These are phyloP conservation scores for Brachionus asplanchnoidis DNA, from an alignment of 1,140 invertebrate genomes.

Conservation along the genomic window DNA sequence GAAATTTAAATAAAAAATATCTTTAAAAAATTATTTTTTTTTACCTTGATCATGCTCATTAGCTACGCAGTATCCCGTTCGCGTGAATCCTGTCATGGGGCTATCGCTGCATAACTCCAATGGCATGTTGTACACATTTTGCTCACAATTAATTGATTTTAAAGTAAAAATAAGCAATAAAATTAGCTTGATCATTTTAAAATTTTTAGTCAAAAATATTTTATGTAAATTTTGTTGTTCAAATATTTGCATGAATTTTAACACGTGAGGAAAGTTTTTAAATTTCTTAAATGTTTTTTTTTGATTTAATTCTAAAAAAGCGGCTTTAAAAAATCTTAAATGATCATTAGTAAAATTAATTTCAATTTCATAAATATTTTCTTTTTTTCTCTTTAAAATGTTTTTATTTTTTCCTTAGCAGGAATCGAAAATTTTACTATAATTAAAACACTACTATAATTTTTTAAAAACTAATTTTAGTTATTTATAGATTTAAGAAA, in stretches of 20 bases:
- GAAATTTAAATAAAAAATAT: neutral
- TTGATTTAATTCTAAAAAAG: too few relatives aligned
- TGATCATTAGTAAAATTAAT: too few relatives aligned
- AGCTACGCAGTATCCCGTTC: slow-evolving; percentile 29
- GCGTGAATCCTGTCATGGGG: slow-evolving; percentile 19
- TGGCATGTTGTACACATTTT: slow-evolving; percentile 3
- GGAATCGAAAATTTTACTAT: too few relatives aligned
- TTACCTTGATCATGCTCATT: slow-evolving; percentile 16
- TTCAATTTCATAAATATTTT: too few relatives aligned
- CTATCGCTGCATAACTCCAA: neutral
- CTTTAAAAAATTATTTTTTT: neutral
- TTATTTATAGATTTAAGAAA: too few relatives aligned
- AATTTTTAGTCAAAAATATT: neutral
- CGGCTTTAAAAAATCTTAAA: too few relatives aligned
- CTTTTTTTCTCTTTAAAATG: too few relatives aligned
- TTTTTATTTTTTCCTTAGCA: too few relatives aligned
- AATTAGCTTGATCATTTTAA: neutral
- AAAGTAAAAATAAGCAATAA: neutral
- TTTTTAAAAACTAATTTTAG: too few relatives aligned
- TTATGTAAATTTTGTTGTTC: neutral
- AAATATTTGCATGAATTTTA: neutral
- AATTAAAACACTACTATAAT: too few relatives aligned
- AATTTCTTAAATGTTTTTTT: too few relatives aligned
- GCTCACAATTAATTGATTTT: neutral
- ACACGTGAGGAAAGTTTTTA: neutral